Base-by-base conservation (phyloP, 2,797 vertebrate genomes). In the Brachymystax lenok region DNA sequence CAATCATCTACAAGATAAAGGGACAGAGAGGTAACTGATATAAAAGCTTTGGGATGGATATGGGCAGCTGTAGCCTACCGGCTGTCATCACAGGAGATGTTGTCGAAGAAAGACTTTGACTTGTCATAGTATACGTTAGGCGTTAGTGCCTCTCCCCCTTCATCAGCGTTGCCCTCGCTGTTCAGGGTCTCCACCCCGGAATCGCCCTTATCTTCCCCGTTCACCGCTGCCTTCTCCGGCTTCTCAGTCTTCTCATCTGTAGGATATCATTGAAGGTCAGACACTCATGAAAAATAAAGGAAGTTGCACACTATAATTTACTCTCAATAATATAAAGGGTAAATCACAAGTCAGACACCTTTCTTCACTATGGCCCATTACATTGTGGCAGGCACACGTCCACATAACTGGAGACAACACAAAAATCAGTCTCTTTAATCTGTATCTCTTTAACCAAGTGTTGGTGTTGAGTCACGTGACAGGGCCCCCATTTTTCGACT, bases 51-150 rank as follows among this genome's bases (percentile, higher is more conserved):
- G 56, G 21, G 30, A 52, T 51, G 28, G 46, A 33, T 5, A 28
- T 13, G 33, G n/a, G 4, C 33, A 14, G 40, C 8, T 50, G 59
- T 66, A 30, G 28, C 81, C 1, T 94, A 98, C 97, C 97, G 97
- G 76, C 94, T 95, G 87, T 98, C 97, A 66, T 99, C 97, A 84
- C 98, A 99, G 78, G 97, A 98, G 92, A 99, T 98, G 92, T 99
- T 99, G 93, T 99, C 97, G 6, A 99, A 99, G 94, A 99, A 99
- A 8, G 97, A 98, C 91, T 99, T 99, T 86, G 97, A 96, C 94
- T 99, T 99, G 93, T 99, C 98, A 33, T 99, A 99, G 89, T 98
- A 99, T 85, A 95, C 96, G 88, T 97, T 97, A 74, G 96, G 96
- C 35, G 95, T 96, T 5, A 97, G 95, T 0, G 95, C 92, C 71